phyloP scores from a whole-genome alignment of 2,797 vertebrate genomes.

The Caiman crocodilus region DNA sequence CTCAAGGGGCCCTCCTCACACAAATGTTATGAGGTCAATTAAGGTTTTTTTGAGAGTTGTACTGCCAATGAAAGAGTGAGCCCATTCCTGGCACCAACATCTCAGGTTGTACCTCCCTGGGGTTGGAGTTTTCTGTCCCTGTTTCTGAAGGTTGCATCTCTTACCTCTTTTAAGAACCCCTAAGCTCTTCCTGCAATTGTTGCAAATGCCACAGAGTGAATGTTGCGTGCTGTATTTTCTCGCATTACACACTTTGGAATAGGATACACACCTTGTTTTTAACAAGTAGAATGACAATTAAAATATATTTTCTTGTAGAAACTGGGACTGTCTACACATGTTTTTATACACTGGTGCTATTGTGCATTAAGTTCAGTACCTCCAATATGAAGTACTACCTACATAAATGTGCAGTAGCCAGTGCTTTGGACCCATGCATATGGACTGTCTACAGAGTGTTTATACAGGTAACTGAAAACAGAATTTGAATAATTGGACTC shows the following conservation, averaged over 20 bases:
- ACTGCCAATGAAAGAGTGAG: not conserved
- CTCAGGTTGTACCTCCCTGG: not conserved
- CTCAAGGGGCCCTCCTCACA: slow-evolving; percentile 21
- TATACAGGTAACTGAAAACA: slow-evolving; percentile 6
- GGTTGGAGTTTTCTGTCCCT: not conserved
- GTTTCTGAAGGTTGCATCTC: not conserved
- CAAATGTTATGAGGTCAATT: not conserved
- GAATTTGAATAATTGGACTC: not conserved
- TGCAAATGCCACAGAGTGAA: not conserved
- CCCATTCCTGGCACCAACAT: not conserved
- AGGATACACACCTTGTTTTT: no score
- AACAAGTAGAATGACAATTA: not conserved
- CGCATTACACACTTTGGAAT: no score
- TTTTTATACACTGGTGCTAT: no score
- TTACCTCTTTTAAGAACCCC: slow-evolving; percentile 41
- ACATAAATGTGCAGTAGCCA: no score
- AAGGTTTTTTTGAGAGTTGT: not conserved
- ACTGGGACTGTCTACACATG: no score
- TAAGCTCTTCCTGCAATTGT: slow-evolving; percentile 45
- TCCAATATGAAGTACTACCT: no score
- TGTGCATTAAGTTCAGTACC: no score
- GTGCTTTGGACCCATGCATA: not conserved
- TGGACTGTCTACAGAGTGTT: slow-evolving; percentile 38
- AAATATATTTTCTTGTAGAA: no score
- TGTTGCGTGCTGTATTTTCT: not conserved